Conservation (phyloP, 2,113 vertebrate species). For the Speoplatyrhinus poulsoni region DNA sequence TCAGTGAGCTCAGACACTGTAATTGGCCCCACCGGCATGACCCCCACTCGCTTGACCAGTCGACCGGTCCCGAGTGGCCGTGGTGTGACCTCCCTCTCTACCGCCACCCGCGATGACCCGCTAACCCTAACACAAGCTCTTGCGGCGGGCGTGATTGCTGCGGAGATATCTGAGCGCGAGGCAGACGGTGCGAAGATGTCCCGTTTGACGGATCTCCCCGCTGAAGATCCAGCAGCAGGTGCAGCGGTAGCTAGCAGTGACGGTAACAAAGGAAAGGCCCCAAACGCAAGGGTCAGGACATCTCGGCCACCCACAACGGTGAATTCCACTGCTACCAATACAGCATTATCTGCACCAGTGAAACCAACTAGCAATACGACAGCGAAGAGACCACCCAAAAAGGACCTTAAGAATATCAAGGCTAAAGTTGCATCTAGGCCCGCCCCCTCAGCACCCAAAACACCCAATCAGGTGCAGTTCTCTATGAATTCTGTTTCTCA, state of each 20-base stretch:
- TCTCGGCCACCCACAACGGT: background rate
- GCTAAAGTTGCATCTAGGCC: slow-evolving; percentile 53
- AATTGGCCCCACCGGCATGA: slow-evolving; percentile 12
- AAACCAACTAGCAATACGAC: slow-evolving; percentile 17
- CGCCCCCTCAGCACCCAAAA: slow-evolving; percentile 18
- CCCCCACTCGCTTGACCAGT: background rate
- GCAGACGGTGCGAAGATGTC: background rate
- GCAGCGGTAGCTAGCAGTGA: background rate
- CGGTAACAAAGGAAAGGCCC: background rate
- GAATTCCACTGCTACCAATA: slow-evolving; percentile 9
- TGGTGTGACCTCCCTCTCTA: background rate
- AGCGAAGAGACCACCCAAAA: slow-evolving; percentile 38
- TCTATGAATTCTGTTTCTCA: background rate
- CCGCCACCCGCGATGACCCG: background rate
- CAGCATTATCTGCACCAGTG: background rate
- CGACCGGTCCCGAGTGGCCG: background rate
- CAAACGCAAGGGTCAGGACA: background rate
- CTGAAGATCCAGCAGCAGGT: too few species aligned
- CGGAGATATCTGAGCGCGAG: background rate
- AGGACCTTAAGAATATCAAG: slow-evolving; percentile 50
- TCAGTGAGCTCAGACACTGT: slow-evolving; percentile 65
- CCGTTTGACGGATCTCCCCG: background rate
- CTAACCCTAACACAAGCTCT: background rate
- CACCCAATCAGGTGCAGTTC: slow-evolving; percentile 44
- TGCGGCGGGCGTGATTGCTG: background rate